These are phyloP conservation scores for Scyliorhinus canicula DNA, from an alignment of 2,797 vertebrate genomes.

Conservation along the genomic window DNA sequence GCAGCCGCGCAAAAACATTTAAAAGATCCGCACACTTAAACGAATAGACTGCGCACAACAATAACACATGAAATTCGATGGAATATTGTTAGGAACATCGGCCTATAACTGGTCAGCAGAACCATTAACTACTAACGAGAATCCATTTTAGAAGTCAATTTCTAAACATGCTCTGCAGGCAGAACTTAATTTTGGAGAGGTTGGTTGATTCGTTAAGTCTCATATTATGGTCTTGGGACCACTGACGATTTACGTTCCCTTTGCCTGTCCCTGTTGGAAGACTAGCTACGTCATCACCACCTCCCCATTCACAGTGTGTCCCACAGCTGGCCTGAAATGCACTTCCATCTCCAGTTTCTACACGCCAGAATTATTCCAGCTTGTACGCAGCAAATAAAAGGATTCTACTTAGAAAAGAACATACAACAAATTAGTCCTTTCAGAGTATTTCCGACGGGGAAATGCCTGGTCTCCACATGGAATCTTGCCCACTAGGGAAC, in stretches of 20 bases:
- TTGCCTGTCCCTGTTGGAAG: neutral
- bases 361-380: neutral
- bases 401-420: neutral
- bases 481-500: neutral
- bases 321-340: neutral
- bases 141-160: neutral
- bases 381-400: neutral
- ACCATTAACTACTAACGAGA: neutral
- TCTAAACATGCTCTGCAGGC: neutral
- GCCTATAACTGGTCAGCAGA: neutral
- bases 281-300: neutral
- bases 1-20: neutral
- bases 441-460: neutral
- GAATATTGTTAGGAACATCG: neutral
- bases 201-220: neutral
- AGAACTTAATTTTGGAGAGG: neutral
- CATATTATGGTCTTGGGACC: neutral
- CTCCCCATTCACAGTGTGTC: neutral
- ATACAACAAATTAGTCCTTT: neutral
- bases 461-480: neutral
- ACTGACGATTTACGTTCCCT: neutral
- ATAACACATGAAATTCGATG: neutral
- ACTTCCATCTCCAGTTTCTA: neutral
- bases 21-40: neutral
- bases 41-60: neutral